Percentiles rank a stretch among this genome's conserved stretches.
Conservation (phyloP, 2,888 invertebrate species). For the Hypsopygia costalis region DNA sequence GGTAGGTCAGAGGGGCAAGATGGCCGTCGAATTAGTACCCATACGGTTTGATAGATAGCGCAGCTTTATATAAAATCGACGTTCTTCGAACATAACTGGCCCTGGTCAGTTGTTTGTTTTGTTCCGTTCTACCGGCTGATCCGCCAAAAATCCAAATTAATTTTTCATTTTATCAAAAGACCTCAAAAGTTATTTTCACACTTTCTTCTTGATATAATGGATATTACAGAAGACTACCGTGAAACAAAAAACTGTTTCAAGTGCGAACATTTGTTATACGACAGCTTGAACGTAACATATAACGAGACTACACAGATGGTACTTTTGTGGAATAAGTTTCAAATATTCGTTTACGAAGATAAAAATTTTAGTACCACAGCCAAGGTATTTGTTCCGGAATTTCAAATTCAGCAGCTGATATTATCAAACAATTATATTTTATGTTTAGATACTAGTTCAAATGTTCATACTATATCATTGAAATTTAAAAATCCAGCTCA, state of each 20-base stretch:
- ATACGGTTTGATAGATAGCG: too few species aligned
- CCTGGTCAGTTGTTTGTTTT: too few species aligned
- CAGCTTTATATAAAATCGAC: too few species aligned
- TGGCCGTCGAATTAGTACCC: too few species aligned
- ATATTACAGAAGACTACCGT: constrained; percentile 25
- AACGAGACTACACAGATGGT: constrained; percentile 33
- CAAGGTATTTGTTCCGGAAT: constrained; percentile 42
- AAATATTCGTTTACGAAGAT: constrained; percentile 56
- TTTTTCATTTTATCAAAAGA: too few species aligned
- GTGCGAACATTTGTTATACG: constrained; percentile 31
- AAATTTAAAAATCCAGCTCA: constrained; percentile 48
- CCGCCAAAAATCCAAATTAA: too few species aligned
- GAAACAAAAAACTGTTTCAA: constrained; percentile 38
- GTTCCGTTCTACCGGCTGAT: too few species aligned
- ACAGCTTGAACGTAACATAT: constrained; percentile 42
- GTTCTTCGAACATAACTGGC: too few species aligned
- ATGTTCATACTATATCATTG: constrained; percentile 42
- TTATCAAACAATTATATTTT: constrained; percentile 43
- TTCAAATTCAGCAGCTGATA: constrained; percentile 39
- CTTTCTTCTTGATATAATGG: too few species aligned
- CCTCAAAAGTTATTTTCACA: too few species aligned
- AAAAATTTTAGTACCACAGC: constrained; percentile 32
- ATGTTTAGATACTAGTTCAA: constrained; percentile 47
- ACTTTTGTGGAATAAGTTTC: constrained; percentile 62
- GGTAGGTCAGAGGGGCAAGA: too few species aligned